Percentiles rank a stretch among this genome's conserved stretches.
Conservation (phyloP, 2,888 invertebrate species). For the Bhutanitis thaidina region DNA sequence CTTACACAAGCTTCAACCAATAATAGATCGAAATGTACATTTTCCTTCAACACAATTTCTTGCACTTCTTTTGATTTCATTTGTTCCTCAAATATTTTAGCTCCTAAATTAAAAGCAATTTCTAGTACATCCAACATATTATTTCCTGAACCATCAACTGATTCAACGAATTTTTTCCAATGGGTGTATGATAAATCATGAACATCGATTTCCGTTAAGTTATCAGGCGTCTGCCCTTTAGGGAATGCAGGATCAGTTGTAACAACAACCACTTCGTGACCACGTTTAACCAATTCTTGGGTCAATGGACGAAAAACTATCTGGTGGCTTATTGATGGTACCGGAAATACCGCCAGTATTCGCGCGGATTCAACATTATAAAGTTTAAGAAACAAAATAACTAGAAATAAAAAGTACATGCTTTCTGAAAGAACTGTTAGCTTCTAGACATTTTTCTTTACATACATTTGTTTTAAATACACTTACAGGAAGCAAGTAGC, state of each 20-base stretch:
- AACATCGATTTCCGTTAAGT: constrained; percentile 40
- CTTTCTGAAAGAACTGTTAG: background rate
- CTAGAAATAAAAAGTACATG: background rate
- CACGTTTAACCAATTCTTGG: constrained; percentile 38
- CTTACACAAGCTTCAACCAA: constrained; percentile 26
- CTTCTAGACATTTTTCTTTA: too few relatives aligned
- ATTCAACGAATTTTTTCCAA: constrained; percentile 5
- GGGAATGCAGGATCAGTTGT: constrained; percentile 36
- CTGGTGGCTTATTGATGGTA: constrained; percentile 25
- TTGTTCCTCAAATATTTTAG: constrained; percentile 23
- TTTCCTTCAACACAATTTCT: constrained; percentile 19
- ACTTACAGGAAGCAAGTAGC: too few relatives aligned
- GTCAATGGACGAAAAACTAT: constrained; percentile 20
- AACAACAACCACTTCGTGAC: constrained; percentile 42
- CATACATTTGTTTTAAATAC: too few relatives aligned
- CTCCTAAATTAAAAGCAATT: background rate
- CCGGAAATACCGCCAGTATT: constrained; percentile 20
- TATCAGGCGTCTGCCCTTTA: constrained; percentile 27
- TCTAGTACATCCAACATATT: background rate
- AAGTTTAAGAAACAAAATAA: background rate
- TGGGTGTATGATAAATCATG: constrained; percentile 20
- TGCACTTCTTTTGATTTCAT: constrained; percentile 19
- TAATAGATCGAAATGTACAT: constrained; percentile 27
- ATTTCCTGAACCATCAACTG: background rate
- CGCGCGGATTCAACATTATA: constrained; percentile 21